Evolutionary conservation across 2,113 vertebrate genomes (phyloP).

Genomic region (Thinocorus orbignyianus): DNA sequence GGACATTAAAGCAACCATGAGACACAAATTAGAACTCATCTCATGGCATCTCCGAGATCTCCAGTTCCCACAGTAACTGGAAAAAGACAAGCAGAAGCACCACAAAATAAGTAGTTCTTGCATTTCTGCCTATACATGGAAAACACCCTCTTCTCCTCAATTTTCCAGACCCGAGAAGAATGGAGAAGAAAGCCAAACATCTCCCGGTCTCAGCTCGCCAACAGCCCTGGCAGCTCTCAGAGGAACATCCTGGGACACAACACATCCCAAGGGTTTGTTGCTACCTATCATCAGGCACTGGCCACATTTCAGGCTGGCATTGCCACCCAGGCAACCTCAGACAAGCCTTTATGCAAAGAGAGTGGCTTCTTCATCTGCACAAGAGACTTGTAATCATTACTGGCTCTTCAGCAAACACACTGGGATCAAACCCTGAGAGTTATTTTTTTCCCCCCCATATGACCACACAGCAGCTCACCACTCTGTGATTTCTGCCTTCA

Average conservation of each 20-base stretch:
- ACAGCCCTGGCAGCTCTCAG: not conserved
- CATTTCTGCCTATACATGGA: not conserved
- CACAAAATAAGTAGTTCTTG: conserved; percentile 19
- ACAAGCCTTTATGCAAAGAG: not conserved
- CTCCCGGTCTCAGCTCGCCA: not conserved
- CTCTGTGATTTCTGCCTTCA: conserved; percentile 40
- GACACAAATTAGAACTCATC: not conserved
- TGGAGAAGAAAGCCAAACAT: accelerated
- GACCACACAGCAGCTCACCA: not conserved
- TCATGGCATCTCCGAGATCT: not conserved
- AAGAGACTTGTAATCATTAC: not conserved
- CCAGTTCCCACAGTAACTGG: not conserved
- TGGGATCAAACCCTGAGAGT: not conserved
- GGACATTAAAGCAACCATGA: not conserved
- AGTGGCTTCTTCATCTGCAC: not conserved
- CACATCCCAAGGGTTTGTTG: not conserved
- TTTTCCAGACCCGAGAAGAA: not conserved
- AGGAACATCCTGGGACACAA: accelerated
- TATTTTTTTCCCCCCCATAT: not conserved
- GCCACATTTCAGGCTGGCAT: not conserved
- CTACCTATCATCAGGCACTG: not conserved
- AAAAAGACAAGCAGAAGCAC: not conserved
- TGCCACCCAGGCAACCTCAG: not conserved
- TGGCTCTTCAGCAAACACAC: not conserved
- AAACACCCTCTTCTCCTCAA: not conserved